Evolutionary conservation across 2,888 invertebrate species (phyloP).

Genomic region (Syrista parreyssii): DNA sequence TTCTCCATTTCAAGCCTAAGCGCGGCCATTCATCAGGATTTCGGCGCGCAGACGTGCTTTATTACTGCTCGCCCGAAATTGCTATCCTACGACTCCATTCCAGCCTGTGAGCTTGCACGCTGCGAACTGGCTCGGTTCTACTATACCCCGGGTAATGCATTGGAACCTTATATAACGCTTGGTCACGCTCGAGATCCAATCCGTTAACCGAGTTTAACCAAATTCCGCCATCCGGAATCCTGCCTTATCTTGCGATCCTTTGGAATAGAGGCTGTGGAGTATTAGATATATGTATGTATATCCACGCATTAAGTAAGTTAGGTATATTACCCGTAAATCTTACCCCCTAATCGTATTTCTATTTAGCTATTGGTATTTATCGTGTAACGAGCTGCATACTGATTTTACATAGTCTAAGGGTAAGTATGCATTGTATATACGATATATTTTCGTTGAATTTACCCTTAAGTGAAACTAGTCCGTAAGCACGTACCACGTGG

Average conservation of each 20-base stretch:
- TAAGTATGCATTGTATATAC: not conserved
- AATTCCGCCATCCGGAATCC: constrained; percentile 46
- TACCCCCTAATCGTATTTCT: not conserved
- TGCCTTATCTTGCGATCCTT: constrained; percentile 23
- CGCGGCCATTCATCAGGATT: constrained; percentile 66
- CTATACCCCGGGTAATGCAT: constrained; percentile 54
- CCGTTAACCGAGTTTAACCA: constrained; percentile 54
- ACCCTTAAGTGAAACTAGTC: not conserved
- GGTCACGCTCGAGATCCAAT: constrained; percentile 51
- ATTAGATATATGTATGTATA: not conserved
- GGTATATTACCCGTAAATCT: not conserved
- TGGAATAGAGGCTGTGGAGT: not conserved
- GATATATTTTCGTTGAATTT: not conserved
- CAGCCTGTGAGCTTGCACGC: constrained; percentile 41
- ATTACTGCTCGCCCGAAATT: constrained; percentile 66
- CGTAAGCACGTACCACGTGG: not conserved
- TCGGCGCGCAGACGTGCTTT: constrained; percentile 67
- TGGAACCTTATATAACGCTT: constrained; percentile 60
- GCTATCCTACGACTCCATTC: constrained; percentile 67
- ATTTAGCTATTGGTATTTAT: not conserved
- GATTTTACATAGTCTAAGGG: not conserved
- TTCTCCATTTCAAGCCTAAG: constrained; percentile 67
- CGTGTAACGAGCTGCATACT: not conserved
- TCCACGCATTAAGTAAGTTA: not conserved
- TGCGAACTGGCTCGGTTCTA: constrained; percentile 39